These are phyloP conservation scores for Keiferia lycopersicella DNA, from an alignment of 2,888 invertebrate species.

Conservation along the genomic window DNA sequence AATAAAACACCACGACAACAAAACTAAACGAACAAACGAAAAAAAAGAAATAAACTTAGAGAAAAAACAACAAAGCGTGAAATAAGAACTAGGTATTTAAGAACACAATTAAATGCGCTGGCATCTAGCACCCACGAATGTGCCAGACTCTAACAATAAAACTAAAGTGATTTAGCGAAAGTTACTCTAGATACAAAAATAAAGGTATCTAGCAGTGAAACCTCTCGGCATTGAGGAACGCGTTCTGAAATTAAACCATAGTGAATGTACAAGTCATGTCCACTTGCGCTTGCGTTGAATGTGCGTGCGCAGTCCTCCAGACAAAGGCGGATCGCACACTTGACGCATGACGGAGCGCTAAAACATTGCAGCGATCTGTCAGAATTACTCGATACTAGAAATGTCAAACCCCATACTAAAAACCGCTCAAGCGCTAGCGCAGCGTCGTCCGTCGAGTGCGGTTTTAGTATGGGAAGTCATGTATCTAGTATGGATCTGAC, in stretches of 20 bases:
- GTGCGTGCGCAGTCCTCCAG: conserved; percentile 32
- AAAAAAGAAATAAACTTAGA: not conserved
- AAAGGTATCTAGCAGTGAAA: conserved; percentile 70
- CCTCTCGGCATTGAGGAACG: conserved; percentile 51
- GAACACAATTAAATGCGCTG: conserved; percentile 24
- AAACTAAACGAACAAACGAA: not conserved
- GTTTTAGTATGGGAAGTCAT: too few species aligned
- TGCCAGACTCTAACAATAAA: conserved; percentile 38
- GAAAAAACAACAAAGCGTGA: conserved; percentile 19
- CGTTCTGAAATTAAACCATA: conserved; percentile 53
- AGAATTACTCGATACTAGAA: too few species aligned
- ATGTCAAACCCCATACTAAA: too few species aligned
- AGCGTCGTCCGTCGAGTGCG: too few species aligned
- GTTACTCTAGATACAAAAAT: conserved; percentile 63
- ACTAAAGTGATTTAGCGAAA: conserved; percentile 54
- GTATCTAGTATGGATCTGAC: too few species aligned
- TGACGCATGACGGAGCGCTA: too few species aligned
- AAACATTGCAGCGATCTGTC: too few species aligned
- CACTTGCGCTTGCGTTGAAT: conserved; percentile 39
- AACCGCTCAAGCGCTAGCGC: too few species aligned
- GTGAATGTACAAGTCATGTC: conserved; percentile 44
- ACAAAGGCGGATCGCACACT: not conserved
- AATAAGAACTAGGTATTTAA: conserved; percentile 8
- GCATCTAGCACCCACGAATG: conserved; percentile 23
- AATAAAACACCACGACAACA: conserved; percentile 12